A percentile compares a stretch with the other conserved stretches of the same genome.
phyloP scores from a whole-genome alignment of 2,113 vertebrate genomes.

The Mus musculus region DNA sequence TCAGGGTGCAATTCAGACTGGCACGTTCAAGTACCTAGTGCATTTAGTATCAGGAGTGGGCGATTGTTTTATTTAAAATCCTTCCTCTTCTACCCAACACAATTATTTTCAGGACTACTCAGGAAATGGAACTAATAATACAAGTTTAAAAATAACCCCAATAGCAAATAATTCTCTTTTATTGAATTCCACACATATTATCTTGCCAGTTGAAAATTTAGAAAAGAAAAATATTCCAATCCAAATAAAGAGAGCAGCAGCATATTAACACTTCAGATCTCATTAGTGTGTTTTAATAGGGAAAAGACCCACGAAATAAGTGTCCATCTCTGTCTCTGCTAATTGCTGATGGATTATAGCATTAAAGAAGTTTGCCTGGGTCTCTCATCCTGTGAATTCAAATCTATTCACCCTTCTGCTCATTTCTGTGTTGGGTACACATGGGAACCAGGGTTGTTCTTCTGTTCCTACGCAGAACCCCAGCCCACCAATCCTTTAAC shows the following conservation, averaged over 20 bases:
- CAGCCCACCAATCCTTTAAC: background rate
- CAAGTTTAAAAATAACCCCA: slow-evolving; percentile 7
- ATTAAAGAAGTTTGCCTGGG: background rate
- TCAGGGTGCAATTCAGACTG: fast-evolving
- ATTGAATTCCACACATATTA: slow-evolving; percentile 33
- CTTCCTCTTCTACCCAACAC: slow-evolving; percentile 1
- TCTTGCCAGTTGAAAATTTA: background rate
- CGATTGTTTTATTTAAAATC: background rate
- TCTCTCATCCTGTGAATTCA: background rate
- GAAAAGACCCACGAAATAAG: background rate
- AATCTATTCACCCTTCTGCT: background rate
- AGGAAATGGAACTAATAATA: slow-evolving; percentile 57
- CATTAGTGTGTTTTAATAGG: background rate
- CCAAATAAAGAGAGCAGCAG: background rate
- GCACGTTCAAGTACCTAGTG: background rate
- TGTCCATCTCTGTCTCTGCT: background rate
- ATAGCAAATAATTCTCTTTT: slow-evolving; percentile 38
- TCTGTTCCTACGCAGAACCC: background rate
- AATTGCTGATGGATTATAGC: fast-evolving
- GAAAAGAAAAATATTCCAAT: slow-evolving; percentile 4
- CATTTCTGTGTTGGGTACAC: fast-evolving
- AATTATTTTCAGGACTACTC: slow-evolving; percentile 41
- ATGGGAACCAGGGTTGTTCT: background rate
- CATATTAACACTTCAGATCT: background rate
- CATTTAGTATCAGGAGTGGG: background rate